Conservation (phyloP, 2,888 invertebrate species). For the Apomyelois bistriatella region DNA sequence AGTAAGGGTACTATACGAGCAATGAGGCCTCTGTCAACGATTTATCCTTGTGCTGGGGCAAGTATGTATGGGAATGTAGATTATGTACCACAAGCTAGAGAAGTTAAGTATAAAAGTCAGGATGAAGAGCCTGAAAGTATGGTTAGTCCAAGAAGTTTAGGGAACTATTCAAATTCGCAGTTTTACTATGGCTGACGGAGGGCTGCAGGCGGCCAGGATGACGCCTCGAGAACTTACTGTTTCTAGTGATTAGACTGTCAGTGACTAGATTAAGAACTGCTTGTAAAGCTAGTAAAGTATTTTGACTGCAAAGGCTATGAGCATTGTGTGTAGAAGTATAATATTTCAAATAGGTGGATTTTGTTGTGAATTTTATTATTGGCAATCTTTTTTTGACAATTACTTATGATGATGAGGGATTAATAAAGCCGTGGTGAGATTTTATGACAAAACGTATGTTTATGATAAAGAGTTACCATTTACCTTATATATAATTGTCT, state of each 20-base stretch:
- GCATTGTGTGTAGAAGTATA: background rate
- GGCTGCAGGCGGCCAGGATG: slow-evolving; percentile 34
- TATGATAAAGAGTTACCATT: too few species aligned
- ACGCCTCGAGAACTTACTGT: slow-evolving; percentile 51
- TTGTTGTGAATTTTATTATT: background rate
- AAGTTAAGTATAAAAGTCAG: slow-evolving; percentile 46
- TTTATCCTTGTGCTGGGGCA: slow-evolving; percentile 61
- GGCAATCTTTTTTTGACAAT: too few species aligned
- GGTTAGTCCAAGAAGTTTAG: slow-evolving; percentile 67
- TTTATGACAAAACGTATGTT: too few species aligned
- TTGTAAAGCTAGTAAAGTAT: slow-evolving; percentile 25
- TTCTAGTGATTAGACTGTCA: slow-evolving; percentile 36
- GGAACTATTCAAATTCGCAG: slow-evolving; percentile 57
- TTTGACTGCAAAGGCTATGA: background rate
- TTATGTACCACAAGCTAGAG: slow-evolving; percentile 52
- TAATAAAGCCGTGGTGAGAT: too few species aligned
- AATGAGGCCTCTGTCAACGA: slow-evolving; percentile 68
- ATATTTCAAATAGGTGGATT: background rate
- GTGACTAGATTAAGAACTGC: slow-evolving; percentile 10
- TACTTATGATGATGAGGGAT: too few species aligned
- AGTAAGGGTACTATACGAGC: slow-evolving; percentile 60
- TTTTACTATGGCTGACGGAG: slow-evolving; percentile 67
- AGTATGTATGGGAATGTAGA: slow-evolving; percentile 71
- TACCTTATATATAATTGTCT: too few species aligned
- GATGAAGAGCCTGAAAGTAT: slow-evolving; percentile 50